Evolutionary conservation across 2,888 invertebrate genomes (phyloP), one percentile per base, ranked within the genome.

Genomic region (Junonia oenone): DNA sequence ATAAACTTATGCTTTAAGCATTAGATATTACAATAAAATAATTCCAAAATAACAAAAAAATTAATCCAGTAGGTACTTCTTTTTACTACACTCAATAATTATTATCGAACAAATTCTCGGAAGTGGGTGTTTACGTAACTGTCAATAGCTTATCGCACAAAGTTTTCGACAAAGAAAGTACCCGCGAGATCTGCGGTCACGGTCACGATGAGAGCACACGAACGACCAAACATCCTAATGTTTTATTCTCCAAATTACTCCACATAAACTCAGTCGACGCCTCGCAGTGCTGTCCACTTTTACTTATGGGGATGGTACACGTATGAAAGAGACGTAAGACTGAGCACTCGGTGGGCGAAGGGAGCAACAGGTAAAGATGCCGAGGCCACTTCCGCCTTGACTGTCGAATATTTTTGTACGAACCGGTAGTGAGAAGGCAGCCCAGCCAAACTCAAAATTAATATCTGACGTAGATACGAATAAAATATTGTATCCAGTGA

Each of bases 321-420:
- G 76, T 69, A 78, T 61, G 66, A 84, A 75, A 62, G 88, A 81
- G 90, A 89, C 63, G 58, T 69, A 67, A 67, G 75, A 71, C 69
- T 68, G 75, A 75, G 79, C 75, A 75, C 66, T 80, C 73, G 76
- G 81, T 81, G 84, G 83, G 84, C 77, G 86, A 85, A 88, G 87
- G 89, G 90, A 89, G 89, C 89, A 89, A 90, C 90, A 89, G 90
- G 89, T 89, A 90, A 89, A 88, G 90, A 90, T 90, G 89, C 89
- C 89, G 90, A 90, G 89, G 89, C 87, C 88, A 90, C 89, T 90
- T 90, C 90, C 90, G 90, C 88, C 89, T 90, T 89, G 83, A 89
- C 89, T 86, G 90, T 88, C 90, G 89, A 90, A 90, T 90, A 90
- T 90, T 89, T 89, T 86, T 89, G 89, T 89, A 86, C 83, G 81